phyloP scores from a whole-genome alignment of 2,113 vertebrate species.

The Dinomys branickii region DNA sequence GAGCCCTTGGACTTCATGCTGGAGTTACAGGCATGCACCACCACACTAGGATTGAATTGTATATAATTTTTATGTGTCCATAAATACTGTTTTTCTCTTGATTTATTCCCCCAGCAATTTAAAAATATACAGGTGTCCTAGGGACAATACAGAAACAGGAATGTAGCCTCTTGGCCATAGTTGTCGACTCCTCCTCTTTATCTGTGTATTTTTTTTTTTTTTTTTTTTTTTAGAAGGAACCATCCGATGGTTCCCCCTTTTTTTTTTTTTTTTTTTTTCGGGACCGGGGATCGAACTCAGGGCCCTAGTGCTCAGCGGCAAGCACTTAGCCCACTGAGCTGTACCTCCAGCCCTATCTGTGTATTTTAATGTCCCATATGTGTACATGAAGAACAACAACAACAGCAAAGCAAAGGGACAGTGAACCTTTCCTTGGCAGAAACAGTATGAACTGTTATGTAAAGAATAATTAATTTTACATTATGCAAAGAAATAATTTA shows the following conservation, averaged over 20 bases:
- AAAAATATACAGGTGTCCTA: slow-evolving; percentile 1
- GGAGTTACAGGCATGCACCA: not conserved
- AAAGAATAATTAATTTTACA: not conserved
- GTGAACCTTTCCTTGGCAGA: not conserved
- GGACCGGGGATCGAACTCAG: no score
- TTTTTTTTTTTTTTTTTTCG: no score
- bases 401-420: not conserved
- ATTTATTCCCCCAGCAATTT: not conserved
- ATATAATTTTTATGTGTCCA: not conserved
- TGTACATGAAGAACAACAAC: not conserved
- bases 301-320: no score
- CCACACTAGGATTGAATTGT: not conserved
- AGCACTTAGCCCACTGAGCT: no score
- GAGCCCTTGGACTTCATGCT: not conserved
- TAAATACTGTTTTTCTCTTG: not conserved
- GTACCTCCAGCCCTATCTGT: no score
- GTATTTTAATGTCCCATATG: not conserved
- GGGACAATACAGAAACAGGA: not conserved
- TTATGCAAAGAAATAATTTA: not conserved
- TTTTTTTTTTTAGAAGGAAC: no score
- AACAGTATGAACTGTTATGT: not conserved
- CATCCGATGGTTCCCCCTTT: no score
- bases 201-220: not conserved
- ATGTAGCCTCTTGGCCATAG: not conserved
- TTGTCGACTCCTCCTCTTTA: not conserved